Base-by-base conservation (phyloP, 2,797 vertebrate species). In the Etheostoma perlongum region DNA sequence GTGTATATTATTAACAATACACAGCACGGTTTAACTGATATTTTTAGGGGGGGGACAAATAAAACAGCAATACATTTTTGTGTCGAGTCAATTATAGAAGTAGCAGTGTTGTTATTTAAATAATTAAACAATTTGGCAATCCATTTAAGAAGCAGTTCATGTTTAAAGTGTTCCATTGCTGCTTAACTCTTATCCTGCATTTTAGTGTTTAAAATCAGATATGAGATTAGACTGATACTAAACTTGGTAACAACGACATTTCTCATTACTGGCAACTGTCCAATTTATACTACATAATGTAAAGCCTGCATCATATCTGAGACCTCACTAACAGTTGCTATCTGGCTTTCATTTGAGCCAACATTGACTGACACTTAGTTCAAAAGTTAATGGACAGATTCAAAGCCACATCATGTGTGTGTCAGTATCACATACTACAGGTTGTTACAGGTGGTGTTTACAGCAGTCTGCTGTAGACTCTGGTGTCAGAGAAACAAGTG, bases 351-450 rank as follows among this genome's bases (percentile, higher is more conserved):
- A 59, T 63, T 59, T 40, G 2, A 55, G n/a, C 66, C 48, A 36
- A 25, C 53, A 60, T 16, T 1, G 36, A 40, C 36, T 40, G 36
- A 40, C 54, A 55, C 3, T 10, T 54, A 36, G 60, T 60, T 82
- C 79, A 85, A 64, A 78, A 76, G 67, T 76, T 51, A 79, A 66
- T 14, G 11, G 7, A 9, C 44, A 14, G 8, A 30, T 57, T 33
- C 4, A 12, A 54, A 66, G 60, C 6, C 62, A 18, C 58, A 14
- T 65, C 12, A 1, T 13, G 46, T 10, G 42, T 44, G 54, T 42
- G 30, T 30, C 25, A 9, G 16, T 47, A 8, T 25, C n/a, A 6
- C 25, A 69, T 15, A 40, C 44, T 52, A 0, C 4, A n/a, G 52
- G 16, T 46, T 46, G 33, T 48, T 30, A 53, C 9, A 55, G 44